phyloP scores from a whole-genome alignment of 2,113 vertebrate genomes.

The Mus pahari region DNA sequence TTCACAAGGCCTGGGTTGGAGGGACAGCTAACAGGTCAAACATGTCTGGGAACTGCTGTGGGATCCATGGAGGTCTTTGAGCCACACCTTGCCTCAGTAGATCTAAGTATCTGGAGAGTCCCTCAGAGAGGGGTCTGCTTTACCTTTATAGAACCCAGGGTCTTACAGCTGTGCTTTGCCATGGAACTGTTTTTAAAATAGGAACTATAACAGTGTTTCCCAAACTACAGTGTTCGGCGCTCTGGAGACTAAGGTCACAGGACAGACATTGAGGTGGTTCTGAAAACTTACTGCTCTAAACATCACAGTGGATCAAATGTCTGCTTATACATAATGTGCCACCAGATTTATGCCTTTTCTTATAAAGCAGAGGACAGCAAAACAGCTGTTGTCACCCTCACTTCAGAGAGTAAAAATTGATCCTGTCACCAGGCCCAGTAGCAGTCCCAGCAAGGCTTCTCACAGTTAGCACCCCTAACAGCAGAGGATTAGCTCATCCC shows the following conservation, averaged over 20 bases:
- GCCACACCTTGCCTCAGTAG: not conserved
- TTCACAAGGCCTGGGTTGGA: not conserved
- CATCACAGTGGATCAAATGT: not conserved
- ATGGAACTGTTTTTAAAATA: not conserved
- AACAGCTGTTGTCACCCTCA: not conserved
- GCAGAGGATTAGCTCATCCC: not conserved
- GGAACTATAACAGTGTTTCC: not conserved
- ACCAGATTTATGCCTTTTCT: not conserved
- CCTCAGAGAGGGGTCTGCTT: not conserved
- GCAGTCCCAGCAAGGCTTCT: not conserved
- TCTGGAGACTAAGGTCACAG: not conserved
- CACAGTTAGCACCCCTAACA: not conserved
- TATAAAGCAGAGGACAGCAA: not conserved
- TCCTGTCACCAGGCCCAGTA: not conserved
- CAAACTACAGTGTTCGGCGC: not conserved
- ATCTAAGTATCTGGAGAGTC: not conserved
- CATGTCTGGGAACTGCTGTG: not conserved
- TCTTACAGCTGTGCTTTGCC: not conserved
- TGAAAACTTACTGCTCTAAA: not conserved
- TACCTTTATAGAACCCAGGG: not conserved
- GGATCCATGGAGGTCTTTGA: not conserved
- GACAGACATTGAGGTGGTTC: not conserved
- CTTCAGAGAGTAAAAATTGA: slow-evolving; percentile 17
- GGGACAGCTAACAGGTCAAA: not conserved
- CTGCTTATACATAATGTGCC: slow-evolving; percentile 46